A percentile compares a stretch with the other conserved stretches of the same genome.
Conservation (phyloP, 2,797 vertebrate genomes). For the Rhinophrynus dorsalis region DNA sequence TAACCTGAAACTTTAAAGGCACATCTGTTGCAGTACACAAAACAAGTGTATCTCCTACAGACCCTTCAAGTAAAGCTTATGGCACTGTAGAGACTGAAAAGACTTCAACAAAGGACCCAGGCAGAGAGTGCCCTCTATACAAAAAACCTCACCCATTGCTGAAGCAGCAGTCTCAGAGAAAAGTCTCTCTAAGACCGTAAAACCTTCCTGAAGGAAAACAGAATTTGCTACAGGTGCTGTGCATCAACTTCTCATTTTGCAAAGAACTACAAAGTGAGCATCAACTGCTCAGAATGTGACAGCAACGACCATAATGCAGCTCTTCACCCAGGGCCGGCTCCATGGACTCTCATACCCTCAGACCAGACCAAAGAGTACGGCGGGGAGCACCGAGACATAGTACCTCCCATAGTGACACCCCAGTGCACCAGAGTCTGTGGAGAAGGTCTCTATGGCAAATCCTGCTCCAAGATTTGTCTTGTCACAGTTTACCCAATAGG, state of each 20-base stretch:
- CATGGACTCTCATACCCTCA: not conserved
- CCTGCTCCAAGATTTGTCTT: not conserved
- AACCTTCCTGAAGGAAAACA: not conserved
- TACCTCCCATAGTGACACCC: not conserved
- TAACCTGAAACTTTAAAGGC: constrained; percentile 37
- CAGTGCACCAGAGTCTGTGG: not conserved
- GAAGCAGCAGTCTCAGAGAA: not conserved
- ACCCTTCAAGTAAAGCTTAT: no score
- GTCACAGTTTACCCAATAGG: not conserved
- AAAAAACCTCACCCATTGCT: not conserved
- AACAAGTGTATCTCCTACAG: not conserved
- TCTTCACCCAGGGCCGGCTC: not conserved
- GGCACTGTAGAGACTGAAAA: no score
- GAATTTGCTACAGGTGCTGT: not conserved
- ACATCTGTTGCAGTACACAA: constrained; percentile 40
- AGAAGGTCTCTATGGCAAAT: not conserved
- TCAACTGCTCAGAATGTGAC: no score
- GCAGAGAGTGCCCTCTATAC: not conserved
- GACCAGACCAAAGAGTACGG: not conserved
- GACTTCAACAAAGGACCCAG: no score
- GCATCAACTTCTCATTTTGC: not conserved
- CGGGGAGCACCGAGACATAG: not conserved
- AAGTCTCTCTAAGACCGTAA: no score
- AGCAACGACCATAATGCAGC: not conserved
- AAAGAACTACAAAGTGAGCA: not conserved